Evolutionary conservation across 2,888 invertebrate genomes (phyloP).

Genomic region (Leptopilina drosophilae): DNA sequence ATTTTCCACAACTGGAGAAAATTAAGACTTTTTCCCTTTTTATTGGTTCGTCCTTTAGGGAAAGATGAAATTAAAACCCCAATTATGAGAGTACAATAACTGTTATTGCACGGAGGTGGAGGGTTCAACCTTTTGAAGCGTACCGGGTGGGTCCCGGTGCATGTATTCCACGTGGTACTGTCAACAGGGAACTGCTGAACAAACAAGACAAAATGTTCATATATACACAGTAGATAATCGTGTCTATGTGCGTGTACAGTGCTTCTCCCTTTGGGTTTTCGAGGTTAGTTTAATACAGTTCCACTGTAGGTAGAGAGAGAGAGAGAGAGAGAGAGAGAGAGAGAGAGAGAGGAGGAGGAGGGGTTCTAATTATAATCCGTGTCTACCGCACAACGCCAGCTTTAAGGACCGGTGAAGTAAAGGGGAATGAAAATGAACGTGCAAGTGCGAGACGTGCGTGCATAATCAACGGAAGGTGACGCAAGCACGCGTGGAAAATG

Average conservation of each 20-base stretch:
- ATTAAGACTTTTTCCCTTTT: too few species aligned
- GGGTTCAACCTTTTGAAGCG: too few species aligned
- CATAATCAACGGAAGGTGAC: conserved; percentile 52
- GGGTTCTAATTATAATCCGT: conserved; percentile 58
- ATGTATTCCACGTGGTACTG: conserved; percentile 23
- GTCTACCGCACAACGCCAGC: conserved; percentile 48
- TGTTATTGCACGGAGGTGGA: too few species aligned
- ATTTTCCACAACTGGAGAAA: too few species aligned
- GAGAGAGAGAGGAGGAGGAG: background rate
- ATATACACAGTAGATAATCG: conserved; percentile 11
- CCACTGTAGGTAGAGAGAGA: background rate
- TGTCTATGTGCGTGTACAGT: background rate
- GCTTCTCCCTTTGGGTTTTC: conserved; percentile 3
- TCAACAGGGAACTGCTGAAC: conserved; percentile 28
- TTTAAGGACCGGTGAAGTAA: conserved; percentile 33
- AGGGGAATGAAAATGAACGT: conserved; percentile 47
- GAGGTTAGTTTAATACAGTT: conserved; percentile 37
- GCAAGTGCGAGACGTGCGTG: conserved; percentile 49
- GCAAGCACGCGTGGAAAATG: conserved; percentile 43
- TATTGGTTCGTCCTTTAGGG: too few species aligned
- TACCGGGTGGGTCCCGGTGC: too few species aligned
- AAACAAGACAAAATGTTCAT: conserved; percentile 29
- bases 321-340: too few species aligned
- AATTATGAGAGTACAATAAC: too few species aligned
- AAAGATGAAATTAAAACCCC: too few species aligned